Evolutionary conservation across 2,797 vertebrate genomes (phyloP).

Genomic region (Lacerta viridis): DNA sequence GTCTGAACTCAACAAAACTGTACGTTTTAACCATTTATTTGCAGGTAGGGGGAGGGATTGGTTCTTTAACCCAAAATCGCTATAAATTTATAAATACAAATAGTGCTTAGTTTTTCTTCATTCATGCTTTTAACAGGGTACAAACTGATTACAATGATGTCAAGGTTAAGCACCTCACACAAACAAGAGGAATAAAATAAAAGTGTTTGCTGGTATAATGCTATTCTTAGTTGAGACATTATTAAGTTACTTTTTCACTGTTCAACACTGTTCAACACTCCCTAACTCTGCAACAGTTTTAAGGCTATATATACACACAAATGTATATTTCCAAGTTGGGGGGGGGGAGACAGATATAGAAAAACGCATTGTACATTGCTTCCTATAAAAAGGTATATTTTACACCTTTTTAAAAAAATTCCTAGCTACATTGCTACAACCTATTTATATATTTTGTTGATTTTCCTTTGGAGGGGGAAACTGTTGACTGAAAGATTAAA

Average conservation of each 20-base stretch:
- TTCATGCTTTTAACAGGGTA: conserved; percentile 83
- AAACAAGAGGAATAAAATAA: conserved; percentile 80
- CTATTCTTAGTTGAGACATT: conserved; percentile 79
- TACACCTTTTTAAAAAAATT: conserved; percentile 69
- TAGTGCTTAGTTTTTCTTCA: conserved; percentile 81
- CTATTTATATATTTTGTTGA: conserved; percentile 78
- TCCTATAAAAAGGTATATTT: conserved; percentile 79
- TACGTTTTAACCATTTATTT: conserved; percentile 82
- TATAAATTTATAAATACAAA: conserved; percentile 84
- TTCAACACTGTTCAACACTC: conserved; percentile 69
- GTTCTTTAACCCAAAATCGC: conserved; percentile 77
- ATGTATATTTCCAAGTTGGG: conserved; percentile 80
- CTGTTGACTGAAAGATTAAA: conserved; percentile 79
- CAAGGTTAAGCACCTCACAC: conserved; percentile 80
- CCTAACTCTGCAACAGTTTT: conserved; percentile 82
- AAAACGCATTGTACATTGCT: conserved; percentile 76
- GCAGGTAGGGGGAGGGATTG: conserved; percentile 75
- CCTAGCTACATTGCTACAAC: conserved; percentile 76
- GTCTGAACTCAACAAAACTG: conserved; percentile 79
- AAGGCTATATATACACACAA: conserved; percentile 86
- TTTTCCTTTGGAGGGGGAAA: conserved; percentile 77
- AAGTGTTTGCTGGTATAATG: conserved; percentile 78
- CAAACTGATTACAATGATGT: conserved; percentile 83
- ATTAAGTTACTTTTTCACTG: conserved; percentile 77
- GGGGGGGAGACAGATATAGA: conserved; percentile 72